Base-by-base conservation (phyloP, 2,888 invertebrate species). In the Chrysolina oricalcia region DNA sequence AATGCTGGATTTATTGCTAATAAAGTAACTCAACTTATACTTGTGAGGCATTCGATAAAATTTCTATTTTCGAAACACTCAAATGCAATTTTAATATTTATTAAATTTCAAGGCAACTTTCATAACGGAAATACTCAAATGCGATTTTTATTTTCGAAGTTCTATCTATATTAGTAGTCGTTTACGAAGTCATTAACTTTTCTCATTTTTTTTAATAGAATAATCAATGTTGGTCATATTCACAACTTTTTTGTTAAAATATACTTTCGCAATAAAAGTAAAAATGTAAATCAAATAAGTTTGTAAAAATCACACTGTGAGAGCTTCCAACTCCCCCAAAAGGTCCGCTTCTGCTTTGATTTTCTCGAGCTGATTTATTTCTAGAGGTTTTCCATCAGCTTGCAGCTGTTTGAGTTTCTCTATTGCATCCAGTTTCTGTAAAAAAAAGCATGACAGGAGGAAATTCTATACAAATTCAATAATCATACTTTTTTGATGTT, bases 311-410 rank as follows among this genome's bases (percentile, higher is more conserved):
- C 79, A 94, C 90, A 94, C 91, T 87, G 91, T 90, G 53, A 97
- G 91, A 78, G 93, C 92, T 76, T 93, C 91, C 11, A 97, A 89
- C 89, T 97, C 96, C 80, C 93, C 92, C 71, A 95, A 86, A 80
- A 97, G 89, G 63, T 93, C 93, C 17, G 91, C 91, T 89, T 98
- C 97, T 83, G 92, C 94, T 80, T 94, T 93, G 78, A 98, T 94
- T 89, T 97, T 98, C 50, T 95, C 94, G 59, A 94, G 87, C 89
- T 98, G 98, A 90, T 98, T 97, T 74, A 94, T 89, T 89, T 98
- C 97, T 81, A 98, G 89, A 75, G 91, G 90, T 87, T 97, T 97
- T 13, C 98, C 98, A 68, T 93, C 91, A 15, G 92, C 91, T 86
- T 94, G 93, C 81, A 94, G 93, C 75, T 93, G 93, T 87, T 98